Percentiles rank a stretch among this genome's conserved stretches.
phyloP scores from a whole-genome alignment of 1,140 invertebrate genomes.

The Dinoponera quadriceps region DNA sequence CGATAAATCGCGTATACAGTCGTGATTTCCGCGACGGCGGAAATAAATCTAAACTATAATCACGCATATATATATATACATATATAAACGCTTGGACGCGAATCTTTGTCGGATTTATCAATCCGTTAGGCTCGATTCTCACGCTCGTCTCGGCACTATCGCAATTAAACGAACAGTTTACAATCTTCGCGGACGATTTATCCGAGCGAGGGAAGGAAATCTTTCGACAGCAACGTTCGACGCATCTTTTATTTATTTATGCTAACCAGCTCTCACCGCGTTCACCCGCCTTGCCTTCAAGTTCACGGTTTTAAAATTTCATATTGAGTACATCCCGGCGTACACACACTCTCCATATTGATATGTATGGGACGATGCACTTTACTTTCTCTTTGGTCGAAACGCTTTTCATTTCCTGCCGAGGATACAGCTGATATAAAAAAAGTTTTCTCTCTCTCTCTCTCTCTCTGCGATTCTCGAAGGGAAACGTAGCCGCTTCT shows the following conservation, averaged over 20 bases:
- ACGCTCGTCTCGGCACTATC: background rate
- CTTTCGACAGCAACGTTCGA: constrained; percentile 9
- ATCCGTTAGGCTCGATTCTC: no score
- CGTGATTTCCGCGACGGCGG: background rate
- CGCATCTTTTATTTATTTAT: constrained; percentile 84
- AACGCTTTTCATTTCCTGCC: constrained; percentile 79
- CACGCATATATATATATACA: no score
- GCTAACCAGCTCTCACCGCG: constrained; percentile 76
- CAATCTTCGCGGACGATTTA: constrained; percentile 3
- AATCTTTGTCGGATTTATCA: background rate
- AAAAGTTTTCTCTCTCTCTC: constrained; percentile 24
- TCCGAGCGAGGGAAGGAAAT: background rate
- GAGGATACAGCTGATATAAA: constrained; percentile 69
- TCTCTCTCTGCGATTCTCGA: background rate
- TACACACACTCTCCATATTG: constrained; percentile 73
- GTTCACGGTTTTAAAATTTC: constrained; percentile 82
- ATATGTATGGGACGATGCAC: constrained; percentile 80
- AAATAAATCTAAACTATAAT: constrained; percentile 1
- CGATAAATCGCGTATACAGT: background rate
- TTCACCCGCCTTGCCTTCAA: constrained; percentile 56
- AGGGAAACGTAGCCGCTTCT: background rate
- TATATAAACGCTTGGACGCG: background rate
- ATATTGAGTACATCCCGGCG: constrained; percentile 71
- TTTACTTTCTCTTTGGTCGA: constrained; percentile 74
- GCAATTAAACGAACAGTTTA: constrained; percentile 55